Percentiles rank a stretch among this genome's conserved stretches.
Evolutionary conservation across 30 jellyfish, hydroid and myxozoan genomes (phyloP).

Genomic region (Catostylus mosaicus): DNA sequence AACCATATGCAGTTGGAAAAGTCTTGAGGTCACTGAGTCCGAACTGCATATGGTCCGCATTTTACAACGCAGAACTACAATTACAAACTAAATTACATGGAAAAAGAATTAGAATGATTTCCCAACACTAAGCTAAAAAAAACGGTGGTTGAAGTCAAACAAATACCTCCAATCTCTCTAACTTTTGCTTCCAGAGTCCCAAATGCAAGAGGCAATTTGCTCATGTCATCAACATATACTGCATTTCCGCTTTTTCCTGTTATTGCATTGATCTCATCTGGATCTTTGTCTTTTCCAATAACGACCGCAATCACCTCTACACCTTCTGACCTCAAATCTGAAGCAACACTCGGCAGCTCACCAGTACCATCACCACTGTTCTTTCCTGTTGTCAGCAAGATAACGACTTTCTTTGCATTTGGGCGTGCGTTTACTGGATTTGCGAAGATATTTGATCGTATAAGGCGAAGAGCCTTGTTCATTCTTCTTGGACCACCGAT

Average conservation of each 20-base stretch:
- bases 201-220: constrained; percentile 40
- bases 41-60: too few relatives aligned
- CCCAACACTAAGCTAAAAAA: not conserved
- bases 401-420: constrained; percentile 25
- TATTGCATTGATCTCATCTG: constrained; percentile 35
- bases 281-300: constrained; percentile 57
- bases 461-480: constrained; percentile 61
- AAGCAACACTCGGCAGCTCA: constrained; percentile 65
- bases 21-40: too few relatives aligned
- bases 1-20: too few relatives aligned
- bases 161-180: constrained; percentile 63
- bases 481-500: constrained; percentile 82
- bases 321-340: constrained; percentile 55
- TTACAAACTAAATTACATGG: not conserved
- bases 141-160: too few relatives aligned
- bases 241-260: constrained; percentile 45
- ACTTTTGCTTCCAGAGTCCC: constrained; percentile 69
- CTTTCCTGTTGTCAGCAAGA: constrained; percentile 72
- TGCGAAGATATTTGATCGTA: constrained; percentile 44
- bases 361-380: constrained; percentile 48
- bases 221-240: constrained; percentile 42
- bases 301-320: constrained; percentile 72
- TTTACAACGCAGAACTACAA: too few relatives aligned
- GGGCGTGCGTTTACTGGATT: not conserved
- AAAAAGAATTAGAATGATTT: too few relatives aligned